A percentile compares a stretch with the other conserved stretches of the same genome.
Conservation (phyloP, 1,140 invertebrate genomes). For the Hypsibius dujardini region DNA sequence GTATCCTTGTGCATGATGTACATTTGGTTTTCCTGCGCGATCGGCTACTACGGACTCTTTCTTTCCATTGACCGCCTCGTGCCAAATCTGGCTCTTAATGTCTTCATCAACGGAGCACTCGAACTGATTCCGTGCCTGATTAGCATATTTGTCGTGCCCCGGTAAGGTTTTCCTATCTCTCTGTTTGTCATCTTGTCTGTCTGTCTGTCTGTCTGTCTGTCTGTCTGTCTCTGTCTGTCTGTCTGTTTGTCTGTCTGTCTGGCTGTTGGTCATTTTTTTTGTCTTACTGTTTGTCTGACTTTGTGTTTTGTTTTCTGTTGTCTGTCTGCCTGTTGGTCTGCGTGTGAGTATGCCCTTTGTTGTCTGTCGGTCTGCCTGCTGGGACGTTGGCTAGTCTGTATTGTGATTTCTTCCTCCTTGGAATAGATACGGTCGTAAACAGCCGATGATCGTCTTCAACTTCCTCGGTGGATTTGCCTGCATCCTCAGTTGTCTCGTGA, state of each 20-base stretch:
- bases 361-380: too few relatives aligned
- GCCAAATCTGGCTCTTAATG: neutral
- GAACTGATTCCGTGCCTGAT: neutral
- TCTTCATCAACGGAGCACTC: neutral
- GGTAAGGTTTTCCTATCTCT: neutral
- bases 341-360: too few relatives aligned
- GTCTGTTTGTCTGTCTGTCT: neutral
- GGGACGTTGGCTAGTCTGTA: too few relatives aligned
- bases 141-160: neutral
- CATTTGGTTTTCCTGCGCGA: constrained; percentile 6
- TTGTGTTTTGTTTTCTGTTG: too few relatives aligned
- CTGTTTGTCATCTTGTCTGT: too few relatives aligned
- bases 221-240: too few relatives aligned
- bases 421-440: neutral
- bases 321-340: neutral
- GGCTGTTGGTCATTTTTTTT: too few relatives aligned
- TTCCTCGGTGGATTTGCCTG: neutral
- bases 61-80: neutral
- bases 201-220: too few relatives aligned
- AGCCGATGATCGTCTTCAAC: neutral
- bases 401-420: too few relatives aligned
- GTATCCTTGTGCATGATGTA: neutral
- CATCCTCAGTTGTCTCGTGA: neutral
- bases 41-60: constrained; percentile 10
- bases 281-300: too few relatives aligned